phyloP scores from a whole-genome alignment of 2,113 vertebrate species.

The Psittacula cyanocephala region DNA sequence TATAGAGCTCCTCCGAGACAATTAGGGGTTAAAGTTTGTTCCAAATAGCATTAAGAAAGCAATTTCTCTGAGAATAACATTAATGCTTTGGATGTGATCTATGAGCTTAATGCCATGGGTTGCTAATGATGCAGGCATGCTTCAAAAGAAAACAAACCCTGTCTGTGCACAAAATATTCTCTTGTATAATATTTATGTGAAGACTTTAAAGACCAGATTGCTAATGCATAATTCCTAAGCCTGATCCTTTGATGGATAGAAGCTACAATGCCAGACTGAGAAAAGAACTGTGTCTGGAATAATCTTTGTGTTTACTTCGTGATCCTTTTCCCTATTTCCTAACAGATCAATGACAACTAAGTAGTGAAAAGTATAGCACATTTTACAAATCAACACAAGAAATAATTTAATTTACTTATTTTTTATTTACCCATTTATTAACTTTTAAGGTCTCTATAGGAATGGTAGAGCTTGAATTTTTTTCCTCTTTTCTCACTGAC shows the following conservation, averaged over 20 bases:
- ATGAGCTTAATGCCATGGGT: background rate
- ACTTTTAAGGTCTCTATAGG: background rate
- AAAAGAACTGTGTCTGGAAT: background rate
- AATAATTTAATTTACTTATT: constrained; percentile 1
- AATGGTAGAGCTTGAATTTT: background rate
- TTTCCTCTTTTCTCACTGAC: background rate
- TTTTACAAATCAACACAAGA: background rate
- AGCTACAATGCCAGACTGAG: background rate
- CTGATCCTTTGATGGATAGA: background rate
- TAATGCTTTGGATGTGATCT: background rate
- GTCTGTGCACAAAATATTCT: background rate
- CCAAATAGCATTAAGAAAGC: background rate
- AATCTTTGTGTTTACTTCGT: background rate
- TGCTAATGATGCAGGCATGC: background rate
- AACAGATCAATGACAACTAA: background rate
- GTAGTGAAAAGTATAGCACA: background rate
- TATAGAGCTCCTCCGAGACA: background rate
- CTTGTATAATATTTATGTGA: background rate
- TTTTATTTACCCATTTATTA: background rate
- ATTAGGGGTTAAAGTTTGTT: background rate
- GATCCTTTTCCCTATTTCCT: background rate
- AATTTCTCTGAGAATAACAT: background rate
- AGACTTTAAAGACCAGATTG: background rate
- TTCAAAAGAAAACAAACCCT: background rate
- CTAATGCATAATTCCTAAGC: background rate